Base-by-base conservation (phyloP, 2,113 vertebrate species). In the Cyprinodon variegatus region DNA sequence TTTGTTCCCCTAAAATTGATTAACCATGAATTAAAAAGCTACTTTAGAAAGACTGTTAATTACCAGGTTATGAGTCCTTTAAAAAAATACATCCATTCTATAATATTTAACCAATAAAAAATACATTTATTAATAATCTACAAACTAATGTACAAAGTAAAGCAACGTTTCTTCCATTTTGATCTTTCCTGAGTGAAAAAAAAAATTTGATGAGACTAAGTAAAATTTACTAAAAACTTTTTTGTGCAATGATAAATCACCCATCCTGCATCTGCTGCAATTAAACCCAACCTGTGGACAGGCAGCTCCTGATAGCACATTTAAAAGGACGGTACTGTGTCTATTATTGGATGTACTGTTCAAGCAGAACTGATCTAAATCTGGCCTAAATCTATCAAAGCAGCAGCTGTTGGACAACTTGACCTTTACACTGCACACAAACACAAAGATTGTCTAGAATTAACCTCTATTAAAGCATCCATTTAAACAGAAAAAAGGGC, bases 391-490 rank as follows among this genome's bases (percentile, higher is more conserved):
- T 64, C 57, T 36, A 45, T 69, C 37, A 66, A 37, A 64, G 65
- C 64, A 80, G 65, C 64, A 65, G 80, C 69, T 77, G 72, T 45
- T 70, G 45, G 77, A 70, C 68, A 65, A 40, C 67, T 74, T 62
- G 67, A 81, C 80, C 78, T 77, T 39, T 40, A 14, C 15, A 17
- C 17, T 29, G 61, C 63, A 69, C 43, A 73, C 72, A 20, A 61
- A 69, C 81, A 76, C 67, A 64, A 8, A 17, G 38, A 72, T 57
- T 45, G 83, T 77, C 78, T 78, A 59, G 62, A 57, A 73, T 83
- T 73, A 86, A 78, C 74, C 78, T 76, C 40, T 11, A 29, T 66
- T 22, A 82, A 77, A 59, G 60, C 48, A 81, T 45, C 12, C 37
- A 71, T 78, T 78, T 78, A 73, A 83, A 68, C 62, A n/a, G 12